Conservation (phyloP, 1,140 invertebrate genomes). For the Pseudomyrmex dendroicus region DNA sequence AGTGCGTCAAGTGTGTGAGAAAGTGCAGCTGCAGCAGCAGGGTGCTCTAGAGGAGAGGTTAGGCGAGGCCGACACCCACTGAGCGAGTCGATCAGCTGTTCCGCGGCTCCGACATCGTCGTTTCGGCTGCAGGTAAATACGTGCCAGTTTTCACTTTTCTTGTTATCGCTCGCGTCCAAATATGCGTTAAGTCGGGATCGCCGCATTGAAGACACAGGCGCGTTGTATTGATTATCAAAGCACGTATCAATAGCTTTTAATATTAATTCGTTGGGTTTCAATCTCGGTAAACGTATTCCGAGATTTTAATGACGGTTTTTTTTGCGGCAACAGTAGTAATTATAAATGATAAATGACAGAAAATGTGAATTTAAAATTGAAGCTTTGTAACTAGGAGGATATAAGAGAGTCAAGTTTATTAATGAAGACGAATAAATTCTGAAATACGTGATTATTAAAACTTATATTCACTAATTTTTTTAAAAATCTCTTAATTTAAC, state of each 20-base stretch:
- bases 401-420: too few species aligned
- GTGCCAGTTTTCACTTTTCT: slow-evolving; percentile 54
- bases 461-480: too few species aligned
- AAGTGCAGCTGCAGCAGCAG: slow-evolving; percentile 36
- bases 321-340: too few species aligned
- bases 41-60: slow-evolving; percentile 42
- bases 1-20: slow-evolving; percentile 44
- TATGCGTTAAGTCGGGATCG: neutral
- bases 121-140: slow-evolving; percentile 56
- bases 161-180: neutral
- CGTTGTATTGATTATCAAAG: too few species aligned
- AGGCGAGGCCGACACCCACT: slow-evolving; percentile 69
- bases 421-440: too few species aligned
- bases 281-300: too few species aligned
- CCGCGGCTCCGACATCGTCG: slow-evolving; percentile 58
- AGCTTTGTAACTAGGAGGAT: too few species aligned
- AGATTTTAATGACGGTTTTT: too few species aligned
- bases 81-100: slow-evolving; percentile 72
- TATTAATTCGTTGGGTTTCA: neutral
- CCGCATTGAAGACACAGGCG: neutral
- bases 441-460: too few species aligned
- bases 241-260: neutral
- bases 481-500: too few species aligned
- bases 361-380: too few species aligned
- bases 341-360: too few species aligned